These are phyloP conservation scores for Nasua narica DNA, from an alignment of 2,797 vertebrate species.

Conservation along the genomic window DNA sequence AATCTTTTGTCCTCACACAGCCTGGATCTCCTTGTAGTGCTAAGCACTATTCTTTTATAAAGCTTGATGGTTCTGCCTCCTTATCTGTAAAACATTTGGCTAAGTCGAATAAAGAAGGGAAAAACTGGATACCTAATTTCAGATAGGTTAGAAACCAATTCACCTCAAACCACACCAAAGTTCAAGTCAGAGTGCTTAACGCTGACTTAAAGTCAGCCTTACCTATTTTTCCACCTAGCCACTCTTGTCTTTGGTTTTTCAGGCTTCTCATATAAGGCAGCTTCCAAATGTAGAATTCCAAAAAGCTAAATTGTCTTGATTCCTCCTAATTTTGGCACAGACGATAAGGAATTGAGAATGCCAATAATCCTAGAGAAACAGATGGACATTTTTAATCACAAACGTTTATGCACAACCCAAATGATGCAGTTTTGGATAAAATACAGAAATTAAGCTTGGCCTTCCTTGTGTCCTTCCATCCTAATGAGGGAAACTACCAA, in stretches of 20 bases:
- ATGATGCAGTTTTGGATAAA: slow-evolving; percentile 14
- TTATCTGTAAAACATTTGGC: background rate
- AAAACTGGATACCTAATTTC: background rate
- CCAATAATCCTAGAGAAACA: slow-evolving; percentile 26
- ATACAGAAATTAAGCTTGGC: background rate
- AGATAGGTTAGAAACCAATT: background rate
- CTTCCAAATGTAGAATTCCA: slow-evolving; percentile 20
- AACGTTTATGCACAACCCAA: background rate
- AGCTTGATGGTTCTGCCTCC: background rate
- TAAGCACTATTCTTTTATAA: background rate
- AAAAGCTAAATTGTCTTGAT: background rate
- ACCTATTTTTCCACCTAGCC: background rate
- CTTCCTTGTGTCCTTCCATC: background rate
- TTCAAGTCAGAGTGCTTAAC: background rate
- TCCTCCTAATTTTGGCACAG: background rate
- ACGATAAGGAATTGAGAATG: background rate
- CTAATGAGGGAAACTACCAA: background rate
- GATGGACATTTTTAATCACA: slow-evolving; percentile 38
- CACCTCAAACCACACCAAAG: background rate
- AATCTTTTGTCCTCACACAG: background rate
- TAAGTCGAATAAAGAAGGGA: background rate
- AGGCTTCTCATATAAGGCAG: background rate
- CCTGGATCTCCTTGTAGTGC: background rate
- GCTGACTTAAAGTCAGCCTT: background rate
- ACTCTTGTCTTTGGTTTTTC: background rate